These are phyloP conservation scores for Acropora tenuis DNA, from an alignment of 64 coral and sea anemone species.

Conservation along the genomic window DNA sequence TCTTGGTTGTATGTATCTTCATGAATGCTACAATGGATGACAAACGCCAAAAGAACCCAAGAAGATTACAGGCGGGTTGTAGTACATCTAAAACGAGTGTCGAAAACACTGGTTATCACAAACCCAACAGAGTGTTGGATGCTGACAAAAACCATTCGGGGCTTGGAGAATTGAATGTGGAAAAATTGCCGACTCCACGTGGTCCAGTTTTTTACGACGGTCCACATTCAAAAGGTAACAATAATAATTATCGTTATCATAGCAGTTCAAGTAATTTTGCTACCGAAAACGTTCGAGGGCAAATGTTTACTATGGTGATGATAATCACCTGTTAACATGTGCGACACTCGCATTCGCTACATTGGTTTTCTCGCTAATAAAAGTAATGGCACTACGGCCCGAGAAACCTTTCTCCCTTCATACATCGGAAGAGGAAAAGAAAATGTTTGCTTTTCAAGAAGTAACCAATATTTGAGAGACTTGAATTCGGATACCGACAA, in stretches of 20 bases:
- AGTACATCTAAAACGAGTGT: neutral
- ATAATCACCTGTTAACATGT: slow-evolving; percentile 11
- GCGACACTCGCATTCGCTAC: neutral
- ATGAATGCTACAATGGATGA: neutral
- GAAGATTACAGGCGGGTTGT: neutral
- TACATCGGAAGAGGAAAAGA: neutral
- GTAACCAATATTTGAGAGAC: neutral
- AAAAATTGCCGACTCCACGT: neutral
- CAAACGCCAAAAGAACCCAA: neutral
- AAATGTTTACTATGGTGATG: neutral
- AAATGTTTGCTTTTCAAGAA: neutral
- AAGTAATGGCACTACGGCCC: neutral
- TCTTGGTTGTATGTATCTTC: neutral
- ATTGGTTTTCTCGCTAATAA: neutral
- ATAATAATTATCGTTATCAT: slow-evolving; percentile 1
- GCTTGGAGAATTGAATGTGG: neutral
- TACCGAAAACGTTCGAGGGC: neutral
- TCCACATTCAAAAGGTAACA: slow-evolving; percentile 12
- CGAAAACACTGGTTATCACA: neutral
- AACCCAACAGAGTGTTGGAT: neutral
- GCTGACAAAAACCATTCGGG: neutral
- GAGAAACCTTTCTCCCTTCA: neutral
- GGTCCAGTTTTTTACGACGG: neutral
- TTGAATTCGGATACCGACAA: neutral
- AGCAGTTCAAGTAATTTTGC: neutral